Evolutionary conservation across 2,113 vertebrate genomes (phyloP).

Genomic region (Heterotis niloticus): DNA sequence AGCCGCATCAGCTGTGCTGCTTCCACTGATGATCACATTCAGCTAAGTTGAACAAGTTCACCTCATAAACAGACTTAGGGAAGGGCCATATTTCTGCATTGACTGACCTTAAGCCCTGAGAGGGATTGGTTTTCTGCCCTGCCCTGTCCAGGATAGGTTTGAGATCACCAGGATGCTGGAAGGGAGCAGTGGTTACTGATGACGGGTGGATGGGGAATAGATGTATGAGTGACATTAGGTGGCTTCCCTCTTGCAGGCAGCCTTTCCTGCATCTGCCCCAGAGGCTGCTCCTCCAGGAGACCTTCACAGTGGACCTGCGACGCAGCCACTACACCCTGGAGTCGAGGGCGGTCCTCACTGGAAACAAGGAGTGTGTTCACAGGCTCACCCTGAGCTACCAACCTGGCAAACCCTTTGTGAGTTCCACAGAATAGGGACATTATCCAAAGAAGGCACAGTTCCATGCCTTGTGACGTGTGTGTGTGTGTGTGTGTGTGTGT

Average conservation of each 20-base stretch:
- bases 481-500: background rate
- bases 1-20: too few relatives aligned
- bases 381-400: slow-evolving; percentile 70
- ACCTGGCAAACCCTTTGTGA: slow-evolving; percentile 67
- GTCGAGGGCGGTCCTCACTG: slow-evolving; percentile 66
- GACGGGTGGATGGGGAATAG: background rate
- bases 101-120: too few relatives aligned
- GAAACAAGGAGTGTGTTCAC: slow-evolving; percentile 64
- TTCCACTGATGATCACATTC: background rate
- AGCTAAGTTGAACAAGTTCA: too few relatives aligned
- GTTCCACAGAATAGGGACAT: slow-evolving; percentile 34
- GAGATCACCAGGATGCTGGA: too few relatives aligned
- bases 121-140: too few relatives aligned
- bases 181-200: too few relatives aligned
- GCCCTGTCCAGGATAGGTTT: too few relatives aligned
- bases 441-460: too few relatives aligned
- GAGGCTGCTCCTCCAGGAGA: slow-evolving; percentile 71
- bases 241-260: slow-evolving; percentile 60
- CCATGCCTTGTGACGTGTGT: background rate
- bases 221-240: background rate
- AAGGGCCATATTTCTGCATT: too few relatives aligned
- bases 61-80: too few relatives aligned
- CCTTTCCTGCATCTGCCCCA: slow-evolving; percentile 67
- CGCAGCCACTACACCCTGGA: slow-evolving; percentile 71
- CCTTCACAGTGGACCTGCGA: slow-evolving; percentile 66